Evolutionary conservation across 1,140 invertebrate genomes (phyloP), one percentile per base, ranked within the genome.

Genomic region (Spodoptera litura): DNA sequence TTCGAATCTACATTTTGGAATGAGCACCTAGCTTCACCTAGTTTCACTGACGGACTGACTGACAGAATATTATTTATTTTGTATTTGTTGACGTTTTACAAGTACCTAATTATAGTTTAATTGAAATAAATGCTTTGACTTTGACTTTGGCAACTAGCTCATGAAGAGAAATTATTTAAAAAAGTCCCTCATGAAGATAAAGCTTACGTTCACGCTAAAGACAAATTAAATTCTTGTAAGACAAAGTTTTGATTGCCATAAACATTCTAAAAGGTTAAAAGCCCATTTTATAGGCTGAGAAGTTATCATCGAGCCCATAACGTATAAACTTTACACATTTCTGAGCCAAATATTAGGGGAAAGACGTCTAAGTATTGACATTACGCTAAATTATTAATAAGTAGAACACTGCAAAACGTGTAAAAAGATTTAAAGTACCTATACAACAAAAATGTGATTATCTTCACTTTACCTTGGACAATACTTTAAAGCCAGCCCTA

Each of bases 291-390:
- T 75, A 44, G 72, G 72, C 58, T 64, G 64, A 27, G 12, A 77
- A 56, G 64, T 66, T 68, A 49, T 68, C 55, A 55, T 64, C 53
- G 4, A 51, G 15, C 15, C 25, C 52, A 51, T 77, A 77, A 77
- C 68, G 75, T 70, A 31, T n/a, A 58, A 77, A 77, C 31, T 77
- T 77, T 13, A 49, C 15, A 55, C 75, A 51, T 77, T 77, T 56
- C 27, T 55, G 75, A 35, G 38, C n/a, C 59, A 25, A 15, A 75
- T 64, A 53, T 75, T 38, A 35, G 11, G 13, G 9, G 62, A 49
- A 27, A 13, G 20, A 15, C 20, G 11, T 12, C 35, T 4, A 56
- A 56, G 25, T 55, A 68, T 68, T 68, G 55, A 44, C 31, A 74
- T 74, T 58, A 31, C 27, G 11, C 49, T 15, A 44, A 51, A 55